phyloP scores from a whole-genome alignment of 1,140 invertebrate genomes.

The Helicorthomorpha holstii region DNA sequence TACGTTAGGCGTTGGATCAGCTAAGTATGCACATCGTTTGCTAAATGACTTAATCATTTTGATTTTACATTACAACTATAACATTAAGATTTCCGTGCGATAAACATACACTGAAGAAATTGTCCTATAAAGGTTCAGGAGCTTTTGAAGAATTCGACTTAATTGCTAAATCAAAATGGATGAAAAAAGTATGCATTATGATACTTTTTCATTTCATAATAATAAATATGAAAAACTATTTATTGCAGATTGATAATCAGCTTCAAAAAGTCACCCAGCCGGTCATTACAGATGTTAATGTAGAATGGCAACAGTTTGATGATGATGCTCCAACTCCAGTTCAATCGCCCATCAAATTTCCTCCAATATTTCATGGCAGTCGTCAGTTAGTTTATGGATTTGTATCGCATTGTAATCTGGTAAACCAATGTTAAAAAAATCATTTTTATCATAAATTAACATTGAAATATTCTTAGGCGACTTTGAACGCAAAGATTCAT shows the following conservation, averaged over 20 bases:
- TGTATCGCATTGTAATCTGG: not conserved
- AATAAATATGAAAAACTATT: not conserved
- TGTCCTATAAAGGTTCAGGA: not conserved
- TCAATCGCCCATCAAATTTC: not conserved
- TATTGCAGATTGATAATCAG: not conserved
- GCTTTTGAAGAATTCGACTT: not conserved
- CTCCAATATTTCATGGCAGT: not conserved
- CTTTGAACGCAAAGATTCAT: not conserved
- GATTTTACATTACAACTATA: too few species aligned
- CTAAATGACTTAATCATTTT: not conserved
- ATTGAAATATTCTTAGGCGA: not conserved
- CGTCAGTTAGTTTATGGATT: not conserved
- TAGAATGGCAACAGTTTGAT: not conserved
- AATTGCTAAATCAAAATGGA: not conserved
- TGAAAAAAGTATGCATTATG: not conserved
- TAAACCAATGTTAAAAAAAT: not conserved
- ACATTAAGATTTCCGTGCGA: not conserved
- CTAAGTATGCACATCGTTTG: not conserved
- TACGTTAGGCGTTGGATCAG: not conserved
- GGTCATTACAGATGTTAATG: not conserved
- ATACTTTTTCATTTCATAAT: not conserved
- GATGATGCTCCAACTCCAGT: not conserved
- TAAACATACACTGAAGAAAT: not conserved
- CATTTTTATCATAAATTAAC: not conserved
- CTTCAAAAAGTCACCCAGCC: not conserved